phyloP scores from a whole-genome alignment of 35 echinoderm and acorn worm genomes.

The Ophiothrix spiculata region DNA sequence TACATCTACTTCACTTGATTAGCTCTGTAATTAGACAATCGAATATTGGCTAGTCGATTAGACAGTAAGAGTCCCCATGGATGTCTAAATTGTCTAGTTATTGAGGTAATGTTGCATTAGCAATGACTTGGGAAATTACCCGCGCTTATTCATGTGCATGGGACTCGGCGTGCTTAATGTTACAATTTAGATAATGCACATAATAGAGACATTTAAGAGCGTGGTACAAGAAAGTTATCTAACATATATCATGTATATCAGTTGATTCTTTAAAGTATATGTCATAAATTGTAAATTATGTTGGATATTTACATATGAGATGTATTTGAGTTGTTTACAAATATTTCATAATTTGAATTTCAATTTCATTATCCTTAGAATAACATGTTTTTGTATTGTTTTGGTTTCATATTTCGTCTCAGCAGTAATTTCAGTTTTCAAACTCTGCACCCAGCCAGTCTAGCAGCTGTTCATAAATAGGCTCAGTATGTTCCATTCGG shows the following conservation, averaged over 20 bases:
- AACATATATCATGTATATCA: too few relatives aligned
- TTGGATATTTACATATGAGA: too few relatives aligned
- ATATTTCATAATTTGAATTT: too few relatives aligned
- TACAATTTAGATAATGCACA: too few relatives aligned
- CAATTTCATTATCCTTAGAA: too few relatives aligned
- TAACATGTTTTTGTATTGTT: too few relatives aligned
- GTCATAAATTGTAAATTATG: too few relatives aligned
- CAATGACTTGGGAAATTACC: neutral
- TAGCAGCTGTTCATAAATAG: conserved; percentile 6
- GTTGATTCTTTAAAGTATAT: too few relatives aligned
- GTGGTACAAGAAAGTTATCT: too few relatives aligned
- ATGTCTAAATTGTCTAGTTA: neutral
- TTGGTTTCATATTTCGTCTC: too few relatives aligned
- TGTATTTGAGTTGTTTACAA: too few relatives aligned
- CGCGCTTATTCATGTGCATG: neutral
- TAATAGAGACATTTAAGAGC: too few relatives aligned
- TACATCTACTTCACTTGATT: neutral
- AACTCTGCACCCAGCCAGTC: neutral
- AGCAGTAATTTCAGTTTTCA: neutral
- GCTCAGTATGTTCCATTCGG: neutral
- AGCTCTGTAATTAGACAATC: neutral
- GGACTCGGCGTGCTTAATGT: neutral
- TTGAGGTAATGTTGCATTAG: neutral
- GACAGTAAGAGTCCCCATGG: neutral
- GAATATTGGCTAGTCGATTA: neutral